Evolutionary conservation across 2,797 vertebrate species (phyloP).

Genomic region (Myiotriccus ornatus): DNA sequence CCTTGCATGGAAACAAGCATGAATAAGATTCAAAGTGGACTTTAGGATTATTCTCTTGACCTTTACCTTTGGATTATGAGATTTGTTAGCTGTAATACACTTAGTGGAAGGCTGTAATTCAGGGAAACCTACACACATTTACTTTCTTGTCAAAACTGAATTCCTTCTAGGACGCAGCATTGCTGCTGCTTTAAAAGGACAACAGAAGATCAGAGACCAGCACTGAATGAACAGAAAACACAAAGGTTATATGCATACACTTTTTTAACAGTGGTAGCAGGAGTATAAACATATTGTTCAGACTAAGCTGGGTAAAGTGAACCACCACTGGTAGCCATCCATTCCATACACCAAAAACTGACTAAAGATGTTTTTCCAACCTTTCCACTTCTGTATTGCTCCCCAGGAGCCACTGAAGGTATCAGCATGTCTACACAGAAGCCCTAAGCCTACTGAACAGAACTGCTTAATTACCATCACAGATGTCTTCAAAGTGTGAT

Average conservation of each 20-base stretch:
- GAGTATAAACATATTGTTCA: not conserved
- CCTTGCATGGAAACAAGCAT: not conserved
- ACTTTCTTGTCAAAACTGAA: not conserved
- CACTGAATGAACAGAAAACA: not conserved
- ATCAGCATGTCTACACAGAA: not conserved
- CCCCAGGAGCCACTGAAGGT: not conserved
- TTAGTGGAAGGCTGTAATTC: not conserved
- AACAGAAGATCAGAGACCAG: not conserved
- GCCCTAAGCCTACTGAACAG: not conserved
- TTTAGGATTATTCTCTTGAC: constrained; percentile 23
- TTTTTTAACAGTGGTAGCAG: not conserved
- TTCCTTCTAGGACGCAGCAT: not conserved
- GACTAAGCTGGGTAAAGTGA: not conserved
- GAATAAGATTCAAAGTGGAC: constrained; percentile 11
- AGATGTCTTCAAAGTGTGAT: not conserved
- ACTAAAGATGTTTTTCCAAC: not conserved
- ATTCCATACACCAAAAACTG: not conserved
- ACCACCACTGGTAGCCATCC: not conserved
- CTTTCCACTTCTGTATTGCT: not conserved
- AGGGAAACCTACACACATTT: not conserved
- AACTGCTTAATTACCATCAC: not conserved
- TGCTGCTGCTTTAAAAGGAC: not conserved
- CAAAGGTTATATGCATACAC: not conserved
- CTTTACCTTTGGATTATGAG: constrained; percentile 46
- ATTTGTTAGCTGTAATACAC: constrained; percentile 51